Percentiles rank a stretch among this genome's conserved stretches.
Conservation (phyloP, 2,888 invertebrate genomes). For the Hanleya hanleyi region DNA sequence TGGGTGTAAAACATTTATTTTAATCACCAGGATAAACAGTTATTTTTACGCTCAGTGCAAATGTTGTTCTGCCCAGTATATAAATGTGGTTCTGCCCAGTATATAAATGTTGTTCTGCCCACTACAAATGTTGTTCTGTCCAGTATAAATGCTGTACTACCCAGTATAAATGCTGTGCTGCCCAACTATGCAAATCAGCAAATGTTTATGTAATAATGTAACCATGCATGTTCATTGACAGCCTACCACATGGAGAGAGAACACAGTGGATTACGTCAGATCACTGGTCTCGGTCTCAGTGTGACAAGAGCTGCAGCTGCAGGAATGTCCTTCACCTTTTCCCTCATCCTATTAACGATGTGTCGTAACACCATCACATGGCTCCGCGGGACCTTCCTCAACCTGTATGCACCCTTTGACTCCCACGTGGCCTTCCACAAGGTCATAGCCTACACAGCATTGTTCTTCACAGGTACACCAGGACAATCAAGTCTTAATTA, state of each 20-base stretch:
- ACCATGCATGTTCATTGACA: conserved; percentile 55
- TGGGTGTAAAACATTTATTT: no score
- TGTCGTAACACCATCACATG: conserved; percentile 78
- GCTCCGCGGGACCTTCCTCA: conserved; percentile 77
- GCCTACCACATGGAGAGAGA: conserved; percentile 78
- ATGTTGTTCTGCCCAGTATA: no score
- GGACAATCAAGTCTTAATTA: no score
- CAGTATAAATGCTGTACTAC: no score
- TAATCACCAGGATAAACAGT: no score
- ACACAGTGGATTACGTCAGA: conserved; percentile 77
- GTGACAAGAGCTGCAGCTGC: conserved; percentile 79
- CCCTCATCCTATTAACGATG: conserved; percentile 78
- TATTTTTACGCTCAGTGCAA: no score
- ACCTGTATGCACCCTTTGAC: conserved; percentile 79
- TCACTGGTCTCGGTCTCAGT: conserved; percentile 79
- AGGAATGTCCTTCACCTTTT: conserved; percentile 79
- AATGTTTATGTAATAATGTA: neutral
- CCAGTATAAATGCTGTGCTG: neutral
- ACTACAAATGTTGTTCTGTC: no score
- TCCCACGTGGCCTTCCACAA: conserved; percentile 78
- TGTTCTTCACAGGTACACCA: conserved; percentile 78
- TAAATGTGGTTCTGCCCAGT: no score
- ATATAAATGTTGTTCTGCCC: no score
- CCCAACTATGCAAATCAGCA: no score
- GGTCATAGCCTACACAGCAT: conserved; percentile 77